These are phyloP conservation scores for Capreolus pygargus DNA, from an alignment of 2,113 vertebrate species.

Conservation along the genomic window DNA sequence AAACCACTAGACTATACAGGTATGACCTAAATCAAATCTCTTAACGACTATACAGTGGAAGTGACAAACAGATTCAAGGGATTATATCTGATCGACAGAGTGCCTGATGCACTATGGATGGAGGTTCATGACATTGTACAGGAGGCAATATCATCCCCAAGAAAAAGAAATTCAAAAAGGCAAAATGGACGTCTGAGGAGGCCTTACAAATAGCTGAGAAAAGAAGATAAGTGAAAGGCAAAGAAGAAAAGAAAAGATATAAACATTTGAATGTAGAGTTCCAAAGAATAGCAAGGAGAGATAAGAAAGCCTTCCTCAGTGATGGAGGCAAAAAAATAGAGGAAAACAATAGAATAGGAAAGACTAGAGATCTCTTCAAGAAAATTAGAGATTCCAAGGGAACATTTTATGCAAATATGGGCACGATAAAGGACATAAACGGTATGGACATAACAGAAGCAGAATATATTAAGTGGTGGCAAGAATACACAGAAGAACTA, in stretches of 20 bases:
- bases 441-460: not conserved
- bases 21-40: not conserved
- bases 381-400: not conserved
- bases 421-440: not conserved
- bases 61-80: not conserved
- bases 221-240: not conserved
- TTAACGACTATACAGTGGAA: not conserved
- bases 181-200: not conserved
- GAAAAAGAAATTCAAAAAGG: not conserved
- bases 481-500: not conserved
- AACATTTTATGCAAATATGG: not conserved
- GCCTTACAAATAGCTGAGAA: not conserved
- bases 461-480: not conserved
- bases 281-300: not conserved
- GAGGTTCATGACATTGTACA: not conserved
- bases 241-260: not conserved
- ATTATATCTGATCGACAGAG: not conserved
- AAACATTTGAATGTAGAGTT: not conserved
- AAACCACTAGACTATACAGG: not conserved
- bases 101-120: not conserved
- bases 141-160: not conserved
- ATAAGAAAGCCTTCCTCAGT: not conserved
- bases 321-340: not conserved
- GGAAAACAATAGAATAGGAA: not conserved
- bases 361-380: not conserved